phyloP scores from a whole-genome alignment of 1,140 invertebrate genomes.

The Yoshiicerus persimilis region DNA sequence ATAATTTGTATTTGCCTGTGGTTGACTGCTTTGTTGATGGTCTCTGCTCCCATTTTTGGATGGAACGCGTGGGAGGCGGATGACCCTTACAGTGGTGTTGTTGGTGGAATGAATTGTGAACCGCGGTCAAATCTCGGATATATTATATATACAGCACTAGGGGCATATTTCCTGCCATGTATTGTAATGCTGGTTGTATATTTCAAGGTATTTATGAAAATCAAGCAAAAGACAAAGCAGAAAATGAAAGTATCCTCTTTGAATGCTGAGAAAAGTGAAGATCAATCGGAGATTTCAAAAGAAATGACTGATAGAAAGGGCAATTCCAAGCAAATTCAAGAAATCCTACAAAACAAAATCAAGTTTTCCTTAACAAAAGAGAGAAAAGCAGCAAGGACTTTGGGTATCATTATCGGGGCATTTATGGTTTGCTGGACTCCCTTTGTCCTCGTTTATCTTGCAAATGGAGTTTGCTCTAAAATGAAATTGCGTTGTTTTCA shows the following conservation, averaged over 20 bases:
- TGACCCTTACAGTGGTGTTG: conserved; percentile 62
- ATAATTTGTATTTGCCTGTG: conserved; percentile 57
- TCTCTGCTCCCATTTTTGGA: conserved; percentile 60
- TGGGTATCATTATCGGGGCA: conserved; percentile 93
- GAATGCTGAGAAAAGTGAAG: background rate
- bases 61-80: conserved; percentile 50
- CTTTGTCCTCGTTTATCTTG: conserved; percentile 92
- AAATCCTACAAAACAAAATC: background rate
- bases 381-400: conserved; percentile 81
- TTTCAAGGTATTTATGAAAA: conserved; percentile 66
- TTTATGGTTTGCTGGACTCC: conserved; percentile 96
- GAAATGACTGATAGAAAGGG: background rate
- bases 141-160: background rate
- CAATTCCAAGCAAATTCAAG: background rate
- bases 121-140: background rate
- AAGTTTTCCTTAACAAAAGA: conserved; percentile 81
- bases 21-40: conserved; percentile 61
- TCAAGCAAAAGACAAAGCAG: background rate
- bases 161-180: background rate
- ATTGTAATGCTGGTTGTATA: background rate
- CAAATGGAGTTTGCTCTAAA: conserved; percentile 76
- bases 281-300: background rate
- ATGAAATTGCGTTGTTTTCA: conserved; percentile 69
- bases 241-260: background rate
- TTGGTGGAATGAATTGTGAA: background rate